phyloP scores from a whole-genome alignment of 2,113 vertebrate genomes.

The Etia nguti region DNA sequence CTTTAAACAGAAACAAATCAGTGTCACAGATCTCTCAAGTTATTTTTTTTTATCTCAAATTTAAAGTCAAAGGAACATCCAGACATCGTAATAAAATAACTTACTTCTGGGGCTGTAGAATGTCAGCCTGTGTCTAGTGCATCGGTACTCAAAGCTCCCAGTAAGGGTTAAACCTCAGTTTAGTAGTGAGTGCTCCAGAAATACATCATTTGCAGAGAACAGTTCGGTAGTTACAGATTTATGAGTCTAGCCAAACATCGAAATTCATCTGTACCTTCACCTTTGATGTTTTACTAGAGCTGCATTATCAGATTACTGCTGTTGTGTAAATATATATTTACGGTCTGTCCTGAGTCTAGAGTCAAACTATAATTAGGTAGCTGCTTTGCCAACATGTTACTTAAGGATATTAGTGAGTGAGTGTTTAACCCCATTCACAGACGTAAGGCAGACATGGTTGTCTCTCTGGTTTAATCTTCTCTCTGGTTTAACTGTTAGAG shows the following conservation, averaged over 20 bases:
- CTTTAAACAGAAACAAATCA: not conserved
- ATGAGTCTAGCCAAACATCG: not conserved
- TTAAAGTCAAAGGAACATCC: not conserved
- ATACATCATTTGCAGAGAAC: not conserved
- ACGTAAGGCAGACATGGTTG: not conserved
- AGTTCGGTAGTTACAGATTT: not conserved
- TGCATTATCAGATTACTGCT: not conserved
- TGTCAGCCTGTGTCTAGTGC: not conserved
- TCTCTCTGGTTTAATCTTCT: not conserved
- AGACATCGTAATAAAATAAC: not conserved
- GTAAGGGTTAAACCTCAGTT: not conserved
- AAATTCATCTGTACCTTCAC: not conserved
- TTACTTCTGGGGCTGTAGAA: not conserved
- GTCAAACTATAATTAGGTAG: not conserved
- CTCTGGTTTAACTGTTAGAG: not conserved
- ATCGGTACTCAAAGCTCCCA: fast-evolving
- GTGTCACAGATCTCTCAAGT: not conserved
- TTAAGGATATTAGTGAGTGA: not conserved
- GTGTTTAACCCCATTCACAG: not conserved
- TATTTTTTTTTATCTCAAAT: fast-evolving
- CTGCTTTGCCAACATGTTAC: not conserved
- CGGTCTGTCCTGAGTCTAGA: not conserved
- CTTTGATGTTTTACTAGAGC: not conserved
- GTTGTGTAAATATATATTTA: not conserved
- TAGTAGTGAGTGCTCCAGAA: not conserved